Evolutionary conservation across 1,140 invertebrate genomes (phyloP).

Genomic region (Pteromalus puparum): DNA sequence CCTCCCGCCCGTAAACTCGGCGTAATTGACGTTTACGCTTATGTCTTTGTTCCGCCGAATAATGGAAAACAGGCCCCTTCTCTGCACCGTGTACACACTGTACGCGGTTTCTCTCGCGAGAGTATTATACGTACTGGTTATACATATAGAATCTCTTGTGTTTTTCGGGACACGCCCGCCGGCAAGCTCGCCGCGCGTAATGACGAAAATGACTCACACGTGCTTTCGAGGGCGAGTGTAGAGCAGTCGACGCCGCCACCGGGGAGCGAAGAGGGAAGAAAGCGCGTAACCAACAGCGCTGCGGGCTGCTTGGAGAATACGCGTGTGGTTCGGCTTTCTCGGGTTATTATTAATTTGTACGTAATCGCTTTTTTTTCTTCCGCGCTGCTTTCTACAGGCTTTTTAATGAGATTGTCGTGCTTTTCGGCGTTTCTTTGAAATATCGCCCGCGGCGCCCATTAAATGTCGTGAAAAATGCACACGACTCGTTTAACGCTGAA

Average conservation of each 20-base stretch:
- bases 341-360: slow-evolving; percentile 44
- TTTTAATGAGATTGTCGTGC: slow-evolving; percentile 6
- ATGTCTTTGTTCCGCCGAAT: slow-evolving; percentile 46
- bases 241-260: not conserved
- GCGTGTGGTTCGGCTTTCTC: not conserved
- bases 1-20: not conserved
- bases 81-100: no score
- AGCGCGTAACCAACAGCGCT: not conserved
- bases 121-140: not conserved
- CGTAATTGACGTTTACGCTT: slow-evolving; percentile 49
- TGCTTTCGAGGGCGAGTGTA: not conserved
- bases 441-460: not conserved
- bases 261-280: not conserved
- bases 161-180: slow-evolving; percentile 24
- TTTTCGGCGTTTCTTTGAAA: slow-evolving; percentile 3
- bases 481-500: not conserved
- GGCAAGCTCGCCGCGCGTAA: not conserved
- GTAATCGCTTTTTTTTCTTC: slow-evolving; percentile 12
- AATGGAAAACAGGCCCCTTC: slow-evolving; percentile 36
- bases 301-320: not conserved
- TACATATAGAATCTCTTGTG: not conserved
- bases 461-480: slow-evolving; percentile 27
- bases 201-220: slow-evolving; percentile 43
- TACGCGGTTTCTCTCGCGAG: not conserved
- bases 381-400: not conserved